These are phyloP conservation scores for Menura novaehollandiae DNA, from an alignment of 2,113 vertebrate genomes.

Conservation along the genomic window DNA sequence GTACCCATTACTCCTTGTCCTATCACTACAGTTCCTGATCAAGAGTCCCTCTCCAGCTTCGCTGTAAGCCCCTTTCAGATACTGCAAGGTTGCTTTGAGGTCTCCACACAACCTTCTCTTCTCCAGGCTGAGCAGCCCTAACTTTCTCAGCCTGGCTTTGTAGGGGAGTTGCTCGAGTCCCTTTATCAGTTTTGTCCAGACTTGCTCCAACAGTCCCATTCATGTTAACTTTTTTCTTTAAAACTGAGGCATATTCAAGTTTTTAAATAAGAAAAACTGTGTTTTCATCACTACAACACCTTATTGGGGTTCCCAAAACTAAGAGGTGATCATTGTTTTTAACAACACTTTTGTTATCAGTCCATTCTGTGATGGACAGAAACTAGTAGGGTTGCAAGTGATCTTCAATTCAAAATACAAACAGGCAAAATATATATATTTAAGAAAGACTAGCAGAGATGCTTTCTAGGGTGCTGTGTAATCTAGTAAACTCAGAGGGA, in stretches of 20 bases:
- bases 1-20: no score
- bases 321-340: neutral
- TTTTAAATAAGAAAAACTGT: neutral
- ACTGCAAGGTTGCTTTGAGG: neutral
- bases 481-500: neutral
- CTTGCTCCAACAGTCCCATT: neutral
- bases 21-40: neutral
- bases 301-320: neutral
- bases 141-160: neutral
- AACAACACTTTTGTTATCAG: neutral
- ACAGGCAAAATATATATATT: neutral
- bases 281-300: constrained; percentile 4
- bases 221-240: neutral
- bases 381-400: neutral
- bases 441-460: neutral
- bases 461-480: neutral
- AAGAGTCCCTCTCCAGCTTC: neutral
- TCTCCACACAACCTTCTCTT: neutral
- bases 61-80: neutral
- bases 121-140: neutral
- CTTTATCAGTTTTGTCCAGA: no score
- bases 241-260: neutral
- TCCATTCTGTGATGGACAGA: neutral
- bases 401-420: neutral
- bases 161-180: neutral